Evolutionary conservation across 2,797 vertebrate genomes (phyloP), one percentile per base, ranked within the genome.

Genomic region (Gobio occitaniae): DNA sequence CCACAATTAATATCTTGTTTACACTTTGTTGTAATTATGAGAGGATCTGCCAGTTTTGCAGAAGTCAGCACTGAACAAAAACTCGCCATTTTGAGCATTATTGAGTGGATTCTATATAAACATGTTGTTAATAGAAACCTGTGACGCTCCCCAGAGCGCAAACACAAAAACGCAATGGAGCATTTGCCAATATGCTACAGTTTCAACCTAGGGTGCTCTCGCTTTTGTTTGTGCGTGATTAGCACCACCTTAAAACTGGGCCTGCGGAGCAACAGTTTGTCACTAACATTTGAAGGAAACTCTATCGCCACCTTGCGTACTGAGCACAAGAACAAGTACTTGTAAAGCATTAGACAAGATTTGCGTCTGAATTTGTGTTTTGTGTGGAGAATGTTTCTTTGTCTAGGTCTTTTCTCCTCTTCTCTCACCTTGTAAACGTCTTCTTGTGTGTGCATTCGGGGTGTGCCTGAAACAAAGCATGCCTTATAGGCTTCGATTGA

Each of bases 381-480:
- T 44, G 38, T 70, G 68, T 6, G 12, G 38, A 44, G 11, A 15
- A 25, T 13, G 21, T 29, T 72, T 76, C 72, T 74, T 52, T 36
- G 47, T 52, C 52, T 54, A 21, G 17, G 16, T 52, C 29, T n/a
- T 8, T 76, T 29, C 38, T 82, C 16, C 38, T 59, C 38, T 82
- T 44, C 10, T 15, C 36, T 72, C 68, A 72, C 54, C 36, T 21
- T 44, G 17, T 41, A 44, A 71, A 71, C 5, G 25, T 59, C 19
- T 1, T 25, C 32, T 41, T 38, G 25, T 52, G 29, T 59, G 52
- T 50, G 50, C 2, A 15, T 56, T 56, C 4, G 3, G 25, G 6
- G 76, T 44, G 25, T 65, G 56, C 70, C 78, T 56, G 21, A 78
- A 87, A 86, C 84, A 87, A 84, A 84, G 80, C 59, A 11, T 12